phyloP scores from a whole-genome alignment of 1,140 invertebrate species.

The Dendroctonus valens region DNA sequence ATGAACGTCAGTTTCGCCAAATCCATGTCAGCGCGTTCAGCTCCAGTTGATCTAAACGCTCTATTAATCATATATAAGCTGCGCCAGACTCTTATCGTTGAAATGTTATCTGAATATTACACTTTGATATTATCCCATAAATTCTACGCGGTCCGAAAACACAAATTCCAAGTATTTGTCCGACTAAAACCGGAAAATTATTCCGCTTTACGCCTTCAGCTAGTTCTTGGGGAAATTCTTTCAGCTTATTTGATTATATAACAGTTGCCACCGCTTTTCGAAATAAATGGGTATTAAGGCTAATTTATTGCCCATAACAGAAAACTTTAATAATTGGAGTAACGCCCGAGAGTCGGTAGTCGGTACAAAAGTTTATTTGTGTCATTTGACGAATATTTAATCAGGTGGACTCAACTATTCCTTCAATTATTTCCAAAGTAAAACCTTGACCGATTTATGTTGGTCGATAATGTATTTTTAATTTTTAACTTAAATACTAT shows the following conservation, averaged over 20 bases:
- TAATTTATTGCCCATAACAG: too few relatives aligned
- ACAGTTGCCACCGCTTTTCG: background rate
- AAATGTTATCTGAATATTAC: conserved; percentile 37
- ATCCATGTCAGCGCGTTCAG: conserved; percentile 30
- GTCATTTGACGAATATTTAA: too few relatives aligned
- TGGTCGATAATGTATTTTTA: too few relatives aligned
- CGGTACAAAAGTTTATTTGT: too few relatives aligned
- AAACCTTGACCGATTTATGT: too few relatives aligned
- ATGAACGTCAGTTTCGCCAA: conserved; percentile 23
- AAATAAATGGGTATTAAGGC: too few relatives aligned
- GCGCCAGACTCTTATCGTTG: conserved; percentile 32
- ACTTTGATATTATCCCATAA: conserved; percentile 37
- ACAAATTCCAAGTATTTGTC: conserved; percentile 28
- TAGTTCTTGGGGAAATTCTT: conserved; percentile 11
- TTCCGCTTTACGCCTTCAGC: conserved; percentile 10
- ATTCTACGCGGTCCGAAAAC: conserved; percentile 29
- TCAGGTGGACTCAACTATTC: too few relatives aligned
- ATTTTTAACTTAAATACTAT: too few relatives aligned
- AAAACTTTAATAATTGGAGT: too few relatives aligned
- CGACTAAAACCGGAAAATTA: conserved; percentile 15
- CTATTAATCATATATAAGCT: conserved; percentile 37
- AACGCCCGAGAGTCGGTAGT: too few relatives aligned
- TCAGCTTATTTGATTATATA: conserved; percentile 15
- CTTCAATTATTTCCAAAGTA: too few relatives aligned
- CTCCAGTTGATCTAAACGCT: conserved; percentile 27